Conservation (phyloP, 2,888 invertebrate species). For the Hirudinaria manillensis region DNA sequence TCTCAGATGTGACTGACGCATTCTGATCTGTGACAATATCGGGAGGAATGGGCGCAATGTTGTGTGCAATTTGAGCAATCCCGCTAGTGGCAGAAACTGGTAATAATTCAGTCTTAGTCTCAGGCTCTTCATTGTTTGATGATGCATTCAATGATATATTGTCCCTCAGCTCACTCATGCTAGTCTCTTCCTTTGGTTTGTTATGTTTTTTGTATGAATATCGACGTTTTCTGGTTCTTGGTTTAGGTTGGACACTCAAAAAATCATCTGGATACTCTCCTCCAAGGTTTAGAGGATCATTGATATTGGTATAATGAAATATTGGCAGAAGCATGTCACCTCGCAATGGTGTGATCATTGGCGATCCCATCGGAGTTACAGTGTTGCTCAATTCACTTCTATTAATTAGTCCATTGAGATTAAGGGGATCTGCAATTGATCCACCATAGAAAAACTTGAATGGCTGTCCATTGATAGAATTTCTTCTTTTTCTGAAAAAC, state of each 20-base stretch:
- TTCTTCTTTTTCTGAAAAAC: neutral
- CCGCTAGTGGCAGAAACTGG: too few species aligned
- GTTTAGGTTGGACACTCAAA: slow-evolving; percentile 39
- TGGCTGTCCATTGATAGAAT: slow-evolving; percentile 57
- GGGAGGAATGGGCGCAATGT: too few species aligned
- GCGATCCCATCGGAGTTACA: slow-evolving; percentile 86
- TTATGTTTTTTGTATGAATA: slow-evolving; percentile 25
- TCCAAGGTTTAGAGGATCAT: slow-evolving; percentile 78
- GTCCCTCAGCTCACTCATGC: neutral
- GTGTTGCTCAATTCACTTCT: slow-evolving; percentile 61
- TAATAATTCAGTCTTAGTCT: neutral
- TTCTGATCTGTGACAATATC: too few species aligned
- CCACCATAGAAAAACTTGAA: slow-evolving; percentile 89
- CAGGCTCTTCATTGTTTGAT: neutral
- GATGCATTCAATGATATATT: neutral
- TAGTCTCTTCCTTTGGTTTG: slow-evolving; percentile 14
- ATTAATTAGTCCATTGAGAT: slow-evolving; percentile 75
- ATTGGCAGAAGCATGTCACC: slow-evolving; percentile 85
- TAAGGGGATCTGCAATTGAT: slow-evolving; percentile 87
- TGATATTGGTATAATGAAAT: slow-evolving; percentile 76
- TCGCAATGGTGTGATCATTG: slow-evolving; percentile 67
- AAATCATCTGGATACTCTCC: slow-evolving; percentile 47
- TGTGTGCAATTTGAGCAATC: too few species aligned
- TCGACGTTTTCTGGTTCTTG: slow-evolving; percentile 38
- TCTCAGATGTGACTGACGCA: neutral